A percentile compares a stretch with the other conserved stretches of the same genome.
These are phyloP conservation scores for Dilophus febrilis DNA, from an alignment of 2,888 invertebrate species.

Conservation along the genomic window DNA sequence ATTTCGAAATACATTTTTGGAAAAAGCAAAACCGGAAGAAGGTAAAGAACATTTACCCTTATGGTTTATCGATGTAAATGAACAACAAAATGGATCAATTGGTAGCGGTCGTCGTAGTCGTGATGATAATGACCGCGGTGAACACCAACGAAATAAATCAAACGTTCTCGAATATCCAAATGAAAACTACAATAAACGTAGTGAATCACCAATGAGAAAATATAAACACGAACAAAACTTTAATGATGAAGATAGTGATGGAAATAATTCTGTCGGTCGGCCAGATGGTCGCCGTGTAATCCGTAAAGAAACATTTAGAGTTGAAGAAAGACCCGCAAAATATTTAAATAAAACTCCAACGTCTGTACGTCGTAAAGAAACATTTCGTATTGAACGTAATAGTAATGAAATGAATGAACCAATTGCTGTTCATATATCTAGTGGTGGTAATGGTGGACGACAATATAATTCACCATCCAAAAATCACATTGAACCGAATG, in stretches of 20 bases:
- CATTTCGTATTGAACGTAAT: conserved; percentile 13
- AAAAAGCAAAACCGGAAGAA: conserved; percentile 18
- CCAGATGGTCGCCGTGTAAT: not conserved
- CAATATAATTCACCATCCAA: no score
- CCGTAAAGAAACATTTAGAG: conserved; percentile 3
- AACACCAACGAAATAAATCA: no score
- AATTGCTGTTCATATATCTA: not conserved
- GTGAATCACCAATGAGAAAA: not conserved
- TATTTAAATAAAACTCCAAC: not conserved
- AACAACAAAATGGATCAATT: conserved; percentile 11
- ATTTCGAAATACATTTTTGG: conserved; percentile 24
- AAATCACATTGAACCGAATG: not conserved
- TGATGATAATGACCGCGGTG: conserved; percentile 14
- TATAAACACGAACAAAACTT: not conserved
- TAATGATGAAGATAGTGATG: not conserved
- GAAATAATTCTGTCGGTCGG: not conserved
- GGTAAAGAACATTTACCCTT: conserved; percentile 23
- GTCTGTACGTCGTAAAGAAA: conserved; percentile 10
- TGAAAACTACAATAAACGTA: not conserved
- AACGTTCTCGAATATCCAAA: no score
- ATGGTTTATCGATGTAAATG: conserved; percentile 27
- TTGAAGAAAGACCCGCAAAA: not conserved
- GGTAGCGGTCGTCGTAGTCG: not conserved
- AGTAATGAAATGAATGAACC: not conserved
- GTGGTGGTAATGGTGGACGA: not conserved